Evolutionary conservation across 2,113 vertebrate species (phyloP).

Genomic region (Lampris incognitus): DNA sequence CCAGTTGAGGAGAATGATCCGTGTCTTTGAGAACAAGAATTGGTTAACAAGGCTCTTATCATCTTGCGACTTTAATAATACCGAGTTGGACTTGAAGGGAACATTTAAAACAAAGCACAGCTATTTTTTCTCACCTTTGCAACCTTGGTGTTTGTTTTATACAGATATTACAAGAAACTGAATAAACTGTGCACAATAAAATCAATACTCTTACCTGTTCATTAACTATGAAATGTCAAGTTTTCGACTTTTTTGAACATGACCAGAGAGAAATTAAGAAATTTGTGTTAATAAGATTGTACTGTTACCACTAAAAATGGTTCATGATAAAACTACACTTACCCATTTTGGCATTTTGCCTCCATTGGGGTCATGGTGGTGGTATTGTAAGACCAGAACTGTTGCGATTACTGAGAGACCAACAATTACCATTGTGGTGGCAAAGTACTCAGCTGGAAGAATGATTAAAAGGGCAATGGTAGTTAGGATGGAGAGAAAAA

Average conservation of each 20-base stretch:
- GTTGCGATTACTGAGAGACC: slow-evolving; percentile 94
- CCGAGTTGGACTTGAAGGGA: not conserved
- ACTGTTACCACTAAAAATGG: not conserved
- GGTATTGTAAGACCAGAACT: slow-evolving; percentile 93
- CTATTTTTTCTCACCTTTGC: not conserved
- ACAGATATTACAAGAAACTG: no score
- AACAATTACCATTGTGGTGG: slow-evolving; percentile 97
- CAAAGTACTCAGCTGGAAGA: slow-evolving; percentile 93
- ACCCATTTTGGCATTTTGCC: slow-evolving; percentile 98
- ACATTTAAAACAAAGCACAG: not conserved
- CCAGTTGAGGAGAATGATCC: slow-evolving; percentile 94
- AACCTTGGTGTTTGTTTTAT: not conserved
- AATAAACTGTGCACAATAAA: no score
- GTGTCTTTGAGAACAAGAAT: slow-evolving; percentile 80
- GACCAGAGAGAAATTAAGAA: not conserved
- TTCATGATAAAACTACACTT: slow-evolving; percentile 54
- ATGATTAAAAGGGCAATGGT: not conserved
- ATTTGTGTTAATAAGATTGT: not conserved
- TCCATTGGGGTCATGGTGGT: slow-evolving; percentile 94
- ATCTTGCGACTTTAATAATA: not conserved
- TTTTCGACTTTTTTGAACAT: not conserved
- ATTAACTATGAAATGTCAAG: not conserved
- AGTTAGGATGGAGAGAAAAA: not conserved
- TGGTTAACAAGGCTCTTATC: not conserved
- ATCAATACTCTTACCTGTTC: not conserved